Evolutionary conservation across 2,888 invertebrate species (phyloP), one percentile per base, ranked within the genome.

Genomic region (Prosapia bicincta): DNA sequence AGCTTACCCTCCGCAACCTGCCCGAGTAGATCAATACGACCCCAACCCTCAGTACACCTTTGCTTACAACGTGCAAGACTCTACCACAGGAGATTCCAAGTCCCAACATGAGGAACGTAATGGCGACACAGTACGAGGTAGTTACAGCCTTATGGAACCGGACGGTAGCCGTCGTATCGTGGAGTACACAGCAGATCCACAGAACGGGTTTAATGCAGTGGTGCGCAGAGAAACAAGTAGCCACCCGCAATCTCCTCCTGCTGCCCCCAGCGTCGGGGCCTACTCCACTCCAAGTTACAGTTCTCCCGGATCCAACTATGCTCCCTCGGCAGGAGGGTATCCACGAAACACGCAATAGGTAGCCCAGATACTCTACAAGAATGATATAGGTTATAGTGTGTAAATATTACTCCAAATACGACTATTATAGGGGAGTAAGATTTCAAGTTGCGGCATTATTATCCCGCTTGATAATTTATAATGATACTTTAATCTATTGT

Each of bases 141-240:
- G 75, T 70, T 81, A 81, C 81, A 78, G 78, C 75, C 79, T 81
- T 66, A 30, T 66, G 69, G 76, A 76, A 68, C 76, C 76, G 23
- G 76, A 76, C 73, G 76, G 76, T 66, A 70, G 72, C 76, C 72
- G 72, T 72, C 43, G 76, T 20, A 76, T 68, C 69, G 76, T 76
- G 30, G 76, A 76, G 76, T 82, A 82, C 80, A 80, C 81, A 75
- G 28, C 28, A 6, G 82, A 82, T 79, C 80, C 81, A 65, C 79
- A 81, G 81, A 82, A 82, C 79, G 76, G 76, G 25, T 82, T 82
- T 80, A 81, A 82, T 78, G 82, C 82, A 74, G 81, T 82, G 77
- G 82, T 82, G 26, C 80, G 81, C 78, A 78, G 79, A 66, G 43
- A 81, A 79, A 54, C 73, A 76, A 30, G 75, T 77, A 71, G 75